phyloP scores from a whole-genome alignment of 2,888 invertebrate species.

The Chaitophorus viminalis region DNA sequence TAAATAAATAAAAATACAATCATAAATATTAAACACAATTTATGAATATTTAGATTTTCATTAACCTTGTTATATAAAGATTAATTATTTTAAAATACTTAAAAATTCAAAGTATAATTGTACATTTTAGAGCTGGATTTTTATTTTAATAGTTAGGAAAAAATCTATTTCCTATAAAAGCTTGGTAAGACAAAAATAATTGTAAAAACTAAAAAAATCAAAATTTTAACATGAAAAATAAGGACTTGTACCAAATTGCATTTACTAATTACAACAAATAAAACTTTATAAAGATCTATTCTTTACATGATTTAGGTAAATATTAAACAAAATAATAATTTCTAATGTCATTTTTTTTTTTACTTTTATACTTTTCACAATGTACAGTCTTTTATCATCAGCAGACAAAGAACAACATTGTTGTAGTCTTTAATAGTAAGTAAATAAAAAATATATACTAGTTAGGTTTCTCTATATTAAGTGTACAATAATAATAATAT shows the following conservation, averaged over 20 bases:
- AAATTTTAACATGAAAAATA: conserved; percentile 1
- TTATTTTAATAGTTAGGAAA: not conserved
- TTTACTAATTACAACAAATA: conserved; percentile 36
- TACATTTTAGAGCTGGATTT: conserved; percentile 13
- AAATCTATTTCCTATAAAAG: not conserved
- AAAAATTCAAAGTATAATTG: not conserved
- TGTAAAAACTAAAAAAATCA: conserved; percentile 3
- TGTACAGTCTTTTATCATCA: conserved; percentile 59
- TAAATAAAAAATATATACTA: conserved; percentile 57
- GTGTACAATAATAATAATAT: conserved; percentile 58
- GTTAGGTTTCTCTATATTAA: conserved; percentile 56
- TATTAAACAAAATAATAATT: conserved; percentile 53
- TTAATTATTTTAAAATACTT: not conserved
- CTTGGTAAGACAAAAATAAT: not conserved
- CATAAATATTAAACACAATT: conserved; percentile 30
- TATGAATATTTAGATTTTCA: not conserved
- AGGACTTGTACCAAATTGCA: conserved; percentile 4
- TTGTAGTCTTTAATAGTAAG: conserved; percentile 49
- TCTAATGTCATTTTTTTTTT: conserved; percentile 46
- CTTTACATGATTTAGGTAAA: conserved; percentile 24
- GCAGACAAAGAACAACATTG: conserved; percentile 51
- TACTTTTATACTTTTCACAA: conserved; percentile 45
- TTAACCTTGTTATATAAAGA: not conserved
- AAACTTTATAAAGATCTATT: conserved; percentile 15
- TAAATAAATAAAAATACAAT: conserved; percentile 9